Evolutionary conservation across 2,113 vertebrate species (phyloP), one percentile per base, ranked within the genome.

Genomic region (Semicossyphus pulcher): DNA sequence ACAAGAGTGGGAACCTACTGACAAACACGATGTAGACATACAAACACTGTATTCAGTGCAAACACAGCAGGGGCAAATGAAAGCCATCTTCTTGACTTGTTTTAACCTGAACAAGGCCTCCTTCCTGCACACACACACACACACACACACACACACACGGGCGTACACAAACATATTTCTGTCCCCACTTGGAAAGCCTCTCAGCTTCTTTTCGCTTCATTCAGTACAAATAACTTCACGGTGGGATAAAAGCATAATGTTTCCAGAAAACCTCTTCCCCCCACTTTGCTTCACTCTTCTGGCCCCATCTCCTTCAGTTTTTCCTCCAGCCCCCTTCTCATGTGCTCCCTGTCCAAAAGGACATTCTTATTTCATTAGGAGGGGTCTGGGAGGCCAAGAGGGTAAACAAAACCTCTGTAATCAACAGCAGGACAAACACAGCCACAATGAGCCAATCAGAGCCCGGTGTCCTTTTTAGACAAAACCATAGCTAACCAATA

Each of bases 221-320:
- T 88, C 83, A 88, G 80, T 90, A 91, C 88, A 92, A 89, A 91
- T 86, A 91, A 78, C 88, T 92, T 89, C 88, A 91, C 72, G 87
- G 78, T 84, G 88, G 86, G 86, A 89, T 90, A 86, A 91, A 88
- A 89, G 81, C 85, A 73, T 86, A 85, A 90, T 48, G 83, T 89
- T 88, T 88, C 88, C 78, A 89, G 84, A 88, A 86, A 83, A 78
- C 72, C 87, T 89, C 71, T 81, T 51, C 62, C 80, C 79, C 64
- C 72, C 53, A 68, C 73, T 63, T 82, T 68, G 51, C 70, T 81
- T 81, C 51, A 75, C 75, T 83, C 47, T 72, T 80, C 77, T 88
- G 83, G 87, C 82, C 76, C 66, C 67, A 65, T 83, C 78, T 83
- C 71, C 62, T 84, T 81, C 49, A 60, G 72, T 78, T 86, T 83